Percentiles rank a stretch among this genome's conserved stretches.
phyloP scores from a whole-genome alignment of 2,797 vertebrate species.

The Eulemur coronatus region DNA sequence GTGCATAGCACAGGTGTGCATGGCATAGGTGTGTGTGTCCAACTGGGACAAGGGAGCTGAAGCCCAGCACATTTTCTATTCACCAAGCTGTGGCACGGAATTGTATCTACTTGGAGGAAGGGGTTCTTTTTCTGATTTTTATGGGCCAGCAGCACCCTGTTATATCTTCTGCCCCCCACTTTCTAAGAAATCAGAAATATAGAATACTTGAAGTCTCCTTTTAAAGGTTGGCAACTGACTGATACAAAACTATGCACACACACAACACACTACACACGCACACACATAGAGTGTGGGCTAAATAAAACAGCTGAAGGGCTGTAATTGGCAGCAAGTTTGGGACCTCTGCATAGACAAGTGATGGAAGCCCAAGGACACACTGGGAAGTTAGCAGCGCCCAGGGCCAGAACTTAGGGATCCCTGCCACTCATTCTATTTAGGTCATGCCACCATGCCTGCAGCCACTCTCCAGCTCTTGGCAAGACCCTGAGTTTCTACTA shows the following conservation, averaged over 20 bases:
- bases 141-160: background rate
- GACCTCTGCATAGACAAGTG: background rate
- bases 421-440: background rate
- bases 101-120: background rate
- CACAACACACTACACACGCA: background rate
- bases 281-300: background rate
- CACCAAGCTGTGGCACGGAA: background rate
- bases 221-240: background rate
- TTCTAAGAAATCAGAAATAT: background rate
- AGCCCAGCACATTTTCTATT: background rate
- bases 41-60: background rate
- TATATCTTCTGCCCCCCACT: background rate
- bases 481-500: slow-evolving; percentile 16
- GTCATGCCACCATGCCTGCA: background rate
- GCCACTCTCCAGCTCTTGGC: background rate
- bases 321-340: background rate
- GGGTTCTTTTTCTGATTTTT: background rate
- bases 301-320: background rate
- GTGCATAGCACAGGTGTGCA: background rate
- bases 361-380: background rate
- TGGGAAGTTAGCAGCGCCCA: background rate
- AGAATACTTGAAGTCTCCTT: slow-evolving; percentile 8
- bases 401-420: background rate
- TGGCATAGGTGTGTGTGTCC: background rate
- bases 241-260: background rate